phyloP scores from a whole-genome alignment of 2,113 vertebrate species.

The Notechis scutatus region DNA sequence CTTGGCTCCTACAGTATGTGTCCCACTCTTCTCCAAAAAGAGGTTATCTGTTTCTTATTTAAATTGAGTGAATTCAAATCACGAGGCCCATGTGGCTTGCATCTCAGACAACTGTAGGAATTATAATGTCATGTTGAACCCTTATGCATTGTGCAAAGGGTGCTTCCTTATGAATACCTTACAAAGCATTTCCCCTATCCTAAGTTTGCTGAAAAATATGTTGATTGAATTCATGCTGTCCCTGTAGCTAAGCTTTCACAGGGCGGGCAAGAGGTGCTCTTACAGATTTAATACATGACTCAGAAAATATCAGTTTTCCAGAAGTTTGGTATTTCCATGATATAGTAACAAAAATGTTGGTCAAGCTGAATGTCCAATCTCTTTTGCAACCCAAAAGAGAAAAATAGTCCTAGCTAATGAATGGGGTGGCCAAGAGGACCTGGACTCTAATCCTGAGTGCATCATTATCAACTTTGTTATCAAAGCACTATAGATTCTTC shows the following conservation, averaged over 20 bases:
- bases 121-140: not conserved
- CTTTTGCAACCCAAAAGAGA: not conserved
- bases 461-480: not conserved
- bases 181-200: not conserved
- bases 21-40: not conserved
- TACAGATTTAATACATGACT: not conserved
- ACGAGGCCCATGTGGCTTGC: not conserved
- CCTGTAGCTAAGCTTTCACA: not conserved
- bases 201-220: not conserved
- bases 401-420: not conserved
- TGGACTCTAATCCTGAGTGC: not conserved
- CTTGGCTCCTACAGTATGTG: not conserved
- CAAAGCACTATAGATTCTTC: not conserved
- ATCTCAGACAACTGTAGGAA: not conserved
- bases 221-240: not conserved
- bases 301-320: not conserved
- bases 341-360: not conserved
- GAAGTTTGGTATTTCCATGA: not conserved
- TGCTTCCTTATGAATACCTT: not conserved
- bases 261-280: not conserved
- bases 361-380: not conserved
- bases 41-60: not conserved
- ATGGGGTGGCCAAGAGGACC: not conserved
- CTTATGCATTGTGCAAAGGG: not conserved
- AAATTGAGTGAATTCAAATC: not conserved